Evolutionary conservation across 1,140 invertebrate species (phyloP), one percentile per base, ranked within the genome.

Genomic region (Dendrolimus kikuchii): DNA sequence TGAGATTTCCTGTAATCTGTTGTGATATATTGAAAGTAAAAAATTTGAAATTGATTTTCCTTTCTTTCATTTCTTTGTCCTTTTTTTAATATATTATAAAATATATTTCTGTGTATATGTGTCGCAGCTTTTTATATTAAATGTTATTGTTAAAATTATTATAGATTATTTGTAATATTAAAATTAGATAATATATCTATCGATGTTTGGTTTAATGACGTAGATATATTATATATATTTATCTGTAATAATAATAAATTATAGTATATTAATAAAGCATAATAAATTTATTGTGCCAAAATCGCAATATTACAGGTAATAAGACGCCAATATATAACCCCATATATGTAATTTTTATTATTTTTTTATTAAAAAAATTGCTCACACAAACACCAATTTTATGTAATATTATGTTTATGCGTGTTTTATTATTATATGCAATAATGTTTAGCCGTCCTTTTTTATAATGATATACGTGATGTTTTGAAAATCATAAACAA

Each of bases 21-120:
- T 80, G 71, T 83, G 80, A 79, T 80, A 82, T 73, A 50, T 53
- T 43, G 64, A 69, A 75, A 80, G 76, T 79, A 82, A 83, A 84
- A 66, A 60, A 59, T 66, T 73, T 76, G 48, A 74, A 75, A 71
- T 75, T 66, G 69, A 56, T 51, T 63, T 50, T 48, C 47, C 46
- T 60, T 62, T 57, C 44, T 54, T 54, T 66, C 60, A 49, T 60
- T 62, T 64, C 59, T 66, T 59, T 57, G 57, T 60, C 62, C 59
- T 68, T 64, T 57, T n/a, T 59, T 60, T 58, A 60, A 46, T 51
- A 67, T 71, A 65, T 66, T 57, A 57, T 60, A 57, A 62, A 61
- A 48, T 51, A 67, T 71, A 66, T 66, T 57, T 64, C 48, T 62
- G 60, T 62, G 49, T 73, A 75, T 75, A 74, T 80, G 62, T 75